A percentile compares a stretch with the other conserved stretches of the same genome.
Evolutionary conservation across 2,797 vertebrate genomes (phyloP).

Genomic region (Argentina silus): DNA sequence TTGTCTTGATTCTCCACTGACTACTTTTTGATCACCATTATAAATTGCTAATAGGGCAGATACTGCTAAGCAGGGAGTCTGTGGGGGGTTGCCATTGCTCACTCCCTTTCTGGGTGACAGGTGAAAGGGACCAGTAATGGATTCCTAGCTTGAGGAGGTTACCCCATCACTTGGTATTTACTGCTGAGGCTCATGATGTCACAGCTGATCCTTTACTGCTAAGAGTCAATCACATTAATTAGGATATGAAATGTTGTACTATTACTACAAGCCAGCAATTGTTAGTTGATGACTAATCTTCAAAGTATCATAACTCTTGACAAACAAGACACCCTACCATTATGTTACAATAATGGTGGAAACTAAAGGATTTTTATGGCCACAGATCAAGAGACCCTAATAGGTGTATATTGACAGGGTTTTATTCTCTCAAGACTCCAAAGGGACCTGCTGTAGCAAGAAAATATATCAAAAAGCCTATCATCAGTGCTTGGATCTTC

Average conservation of each 20-base stretch:
- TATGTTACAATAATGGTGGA: slow-evolving; percentile 94
- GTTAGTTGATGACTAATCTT: slow-evolving; percentile 52
- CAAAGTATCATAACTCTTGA: slow-evolving; percentile 49
- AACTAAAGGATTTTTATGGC: slow-evolving; percentile 94
- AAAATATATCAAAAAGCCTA: slow-evolving; percentile 99
- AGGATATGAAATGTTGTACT: slow-evolving; percentile 82
- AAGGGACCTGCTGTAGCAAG: slow-evolving; percentile 89
- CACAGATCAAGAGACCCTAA: slow-evolving; percentile 99
- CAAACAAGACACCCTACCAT: slow-evolving; percentile 77
- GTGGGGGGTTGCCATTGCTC: slow-evolving; percentile 86
- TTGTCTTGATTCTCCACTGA: slow-evolving; percentile 98
- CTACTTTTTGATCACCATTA: slow-evolving; percentile 99
- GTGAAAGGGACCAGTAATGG: slow-evolving; percentile 87
- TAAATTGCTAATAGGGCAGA: slow-evolving; percentile 99
- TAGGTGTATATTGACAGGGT: slow-evolving; percentile 98
- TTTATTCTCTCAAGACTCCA: slow-evolving; percentile 91
- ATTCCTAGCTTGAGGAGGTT: slow-evolving; percentile 85
- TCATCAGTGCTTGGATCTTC: slow-evolving; percentile 97
- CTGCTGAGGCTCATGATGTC: slow-evolving; percentile 84
- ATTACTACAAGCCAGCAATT: slow-evolving; percentile 72
- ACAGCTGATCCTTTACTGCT: slow-evolving; percentile 85
- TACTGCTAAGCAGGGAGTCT: slow-evolving; percentile 85
- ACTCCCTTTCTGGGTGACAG: slow-evolving; percentile 86
- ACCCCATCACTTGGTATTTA: slow-evolving; percentile 90
- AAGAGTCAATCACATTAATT: slow-evolving; percentile 96